Evolutionary conservation across 1,140 invertebrate genomes (phyloP), one percentile per base, ranked within the genome.

Genomic region (Heliconius himera): DNA sequence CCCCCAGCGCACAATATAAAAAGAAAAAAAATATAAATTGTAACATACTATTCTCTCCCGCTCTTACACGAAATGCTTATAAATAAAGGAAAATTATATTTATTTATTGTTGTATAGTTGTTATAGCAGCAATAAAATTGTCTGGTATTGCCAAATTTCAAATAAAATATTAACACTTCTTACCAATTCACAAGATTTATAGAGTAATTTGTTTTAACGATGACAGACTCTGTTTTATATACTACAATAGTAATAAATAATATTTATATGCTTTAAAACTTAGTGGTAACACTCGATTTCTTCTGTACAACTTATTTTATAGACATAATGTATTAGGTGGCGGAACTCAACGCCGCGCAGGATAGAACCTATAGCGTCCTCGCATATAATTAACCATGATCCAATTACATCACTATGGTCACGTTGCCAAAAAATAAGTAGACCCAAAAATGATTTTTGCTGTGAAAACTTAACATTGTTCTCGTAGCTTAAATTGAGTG

Each of bases 381-480:
- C 3, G 13, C 41, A 5, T 16, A 13, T 4, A 16, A 4, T 4
- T 46, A 46, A 46, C 13, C 13, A 46, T 46, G 13, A 16, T 46
- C 13, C 13, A 46, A 46, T 46, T 16, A 0, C 13, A 46, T 16
- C 41, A 46, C 41, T 16, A 46, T 46, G 41, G 13, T 3, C 41
- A 46, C 60, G 60, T 66, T 66, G 9, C 60, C 60, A 66, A 66
- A 66, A 66, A 26, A 26, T 26, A 76, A 76, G 54, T 54, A 76
- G 74, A 54, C 74, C 66, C 46, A 16, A 76, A 76, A 76, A 76
- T 70, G 0, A n/a, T 5, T 70, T 76, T 38, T 20, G 36, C 56
- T 26, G 74, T 38, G 18, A 36, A 78, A 73, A 46, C 49, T 78
- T 78, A 80, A 75, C 70, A n/a, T 71, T 33, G 26, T 36, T 5